Base-by-base conservation (phyloP, 2,888 invertebrate genomes). In the Chrysomela aeneicollis region DNA sequence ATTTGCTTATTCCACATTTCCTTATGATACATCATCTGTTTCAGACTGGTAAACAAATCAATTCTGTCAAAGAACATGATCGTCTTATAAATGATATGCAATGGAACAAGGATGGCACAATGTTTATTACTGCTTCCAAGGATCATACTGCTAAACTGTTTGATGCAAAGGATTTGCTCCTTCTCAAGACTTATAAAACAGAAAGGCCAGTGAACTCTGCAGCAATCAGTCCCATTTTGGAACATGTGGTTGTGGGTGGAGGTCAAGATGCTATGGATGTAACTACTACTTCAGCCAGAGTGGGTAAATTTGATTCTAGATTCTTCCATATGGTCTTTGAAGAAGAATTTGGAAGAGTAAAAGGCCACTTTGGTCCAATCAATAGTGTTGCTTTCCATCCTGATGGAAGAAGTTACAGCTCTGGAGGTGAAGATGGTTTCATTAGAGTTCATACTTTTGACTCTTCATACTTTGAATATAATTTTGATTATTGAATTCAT, bases 251-350 rank as follows among this genome's bases (percentile, higher is more conserved):
- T 1, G 86, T 99, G 50, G 99, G 99, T 66, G 99, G 99, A 82
- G 99, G 99, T 76, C 99, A 99, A 85, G 99, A 99, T 83, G 99
- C 99, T 63, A 98, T 98, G 95, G 97, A 97, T 79, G 98, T 98
- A 64, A 97, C 97, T 50, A 97, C 95, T 1, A 98, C 97, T 0
- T 94, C 95, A 0, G 90, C 96, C 0, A 88, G 95, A 74, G 90
- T 94, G 67, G 99, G 98, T 59, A 98, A 98, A 85, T 99, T 99
- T 81, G 98, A 99, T 82, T 96, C 92, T 83, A 68, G 69, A 50
- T 95, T 98, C 86, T 98, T 93, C 88, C 97, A 98, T 82, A 85
- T 97, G 76, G 91, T 98, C 21, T 98, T 96, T 82, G 97, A 97
- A 84, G 97, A 98, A 79, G 98, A 98, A 81, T 98, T 98, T 83